Conservation (phyloP, 1,140 invertebrate species). For the Penaeus chinensis region DNA sequence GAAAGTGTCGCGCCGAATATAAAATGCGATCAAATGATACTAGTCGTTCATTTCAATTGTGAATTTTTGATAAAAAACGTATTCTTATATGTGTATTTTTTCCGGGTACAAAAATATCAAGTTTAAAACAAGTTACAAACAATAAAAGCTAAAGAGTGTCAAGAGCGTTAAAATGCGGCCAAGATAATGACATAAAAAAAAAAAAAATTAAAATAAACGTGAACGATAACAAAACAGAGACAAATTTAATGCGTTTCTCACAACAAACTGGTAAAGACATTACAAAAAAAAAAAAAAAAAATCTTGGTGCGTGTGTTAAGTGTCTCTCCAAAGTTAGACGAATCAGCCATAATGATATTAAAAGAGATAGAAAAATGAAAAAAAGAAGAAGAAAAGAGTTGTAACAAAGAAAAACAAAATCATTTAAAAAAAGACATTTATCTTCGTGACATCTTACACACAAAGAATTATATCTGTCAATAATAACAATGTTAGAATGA, state of each 20-base stretch:
- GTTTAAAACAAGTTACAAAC: too few species aligned
- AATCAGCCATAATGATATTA: constrained; percentile 37
- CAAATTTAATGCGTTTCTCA: too few species aligned
- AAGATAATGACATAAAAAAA: too few species aligned
- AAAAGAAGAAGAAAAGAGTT: not conserved
- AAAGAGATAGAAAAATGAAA: not conserved
- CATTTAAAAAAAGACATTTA: not conserved
- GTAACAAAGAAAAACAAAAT: not conserved
- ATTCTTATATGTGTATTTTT: too few species aligned
- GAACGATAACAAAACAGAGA: too few species aligned
- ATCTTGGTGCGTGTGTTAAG: constrained; percentile 11
- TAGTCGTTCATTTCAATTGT: too few species aligned
- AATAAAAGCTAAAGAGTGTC: too few species aligned
- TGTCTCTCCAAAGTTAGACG: constrained; percentile 2
- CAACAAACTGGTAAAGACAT: not conserved
- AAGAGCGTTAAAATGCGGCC: too few species aligned
- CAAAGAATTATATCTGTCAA: constrained; percentile 32
- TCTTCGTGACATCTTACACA: constrained; percentile 38
- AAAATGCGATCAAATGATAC: too few species aligned
- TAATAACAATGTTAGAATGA: constrained; percentile 13
- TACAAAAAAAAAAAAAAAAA: not conserved
- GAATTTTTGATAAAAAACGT: too few species aligned
- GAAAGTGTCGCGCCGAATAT: not conserved
- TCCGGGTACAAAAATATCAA: too few species aligned
- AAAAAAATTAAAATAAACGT: too few species aligned